Evolutionary conservation across 2,113 vertebrate species (phyloP).

Genomic region (Chaetops frenatus): DNA sequence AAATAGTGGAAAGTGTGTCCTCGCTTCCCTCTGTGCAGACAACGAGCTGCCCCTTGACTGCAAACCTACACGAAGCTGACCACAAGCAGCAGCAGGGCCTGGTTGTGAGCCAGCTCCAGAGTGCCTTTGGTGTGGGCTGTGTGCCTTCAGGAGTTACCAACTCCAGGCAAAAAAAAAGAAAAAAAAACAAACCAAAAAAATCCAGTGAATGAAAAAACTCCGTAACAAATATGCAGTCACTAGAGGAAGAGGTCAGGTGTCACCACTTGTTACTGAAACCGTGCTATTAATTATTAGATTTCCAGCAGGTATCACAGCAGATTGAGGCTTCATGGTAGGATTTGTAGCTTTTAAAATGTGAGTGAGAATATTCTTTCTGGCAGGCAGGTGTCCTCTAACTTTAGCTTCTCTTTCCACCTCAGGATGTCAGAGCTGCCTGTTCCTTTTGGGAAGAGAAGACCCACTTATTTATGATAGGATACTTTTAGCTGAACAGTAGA

Average conservation of each 20-base stretch:
- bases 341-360: background rate
- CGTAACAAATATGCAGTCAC: too few relatives aligned
- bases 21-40: background rate
- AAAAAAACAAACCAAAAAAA: background rate
- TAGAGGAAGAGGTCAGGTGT: background rate
- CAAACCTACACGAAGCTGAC: background rate
- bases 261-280: background rate
- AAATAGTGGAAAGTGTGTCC: background rate
- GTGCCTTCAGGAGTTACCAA: background rate
- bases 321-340: background rate
- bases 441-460: background rate
- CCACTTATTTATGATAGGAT: background rate
- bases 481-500: background rate
- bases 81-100: background rate
- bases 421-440: background rate
- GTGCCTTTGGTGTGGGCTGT: background rate
- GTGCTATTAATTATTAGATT: background rate
- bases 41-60: background rate
- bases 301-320: background rate
- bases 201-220: too few relatives aligned
- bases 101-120: background rate
- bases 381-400: background rate
- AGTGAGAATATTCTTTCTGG: background rate
- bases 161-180: background rate
- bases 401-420: background rate